phyloP scores from a whole-genome alignment of 2,888 invertebrate genomes.

The Chesias legatella region DNA sequence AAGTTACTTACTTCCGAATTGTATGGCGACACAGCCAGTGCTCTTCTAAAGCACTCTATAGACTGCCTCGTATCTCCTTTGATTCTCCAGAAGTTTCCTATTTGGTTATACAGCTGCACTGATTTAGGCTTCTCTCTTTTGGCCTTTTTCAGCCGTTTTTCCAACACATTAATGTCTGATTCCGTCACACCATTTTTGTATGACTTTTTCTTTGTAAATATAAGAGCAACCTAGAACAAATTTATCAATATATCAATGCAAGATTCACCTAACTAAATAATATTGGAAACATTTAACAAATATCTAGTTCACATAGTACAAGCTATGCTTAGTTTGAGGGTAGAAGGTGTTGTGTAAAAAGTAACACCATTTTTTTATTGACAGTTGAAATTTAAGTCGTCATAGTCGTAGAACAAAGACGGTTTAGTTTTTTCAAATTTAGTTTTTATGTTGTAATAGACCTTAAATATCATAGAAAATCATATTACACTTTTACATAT shows the following conservation, averaged over 20 bases:
- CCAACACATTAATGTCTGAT: constrained; percentile 87
- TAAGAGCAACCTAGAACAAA: constrained; percentile 82
- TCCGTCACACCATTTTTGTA: constrained; percentile 81
- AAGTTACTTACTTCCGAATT: constrained; percentile 85
- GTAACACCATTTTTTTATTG: no score
- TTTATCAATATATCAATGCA: not conserved
- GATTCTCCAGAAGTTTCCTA: constrained; percentile 95
- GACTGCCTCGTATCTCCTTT: constrained; percentile 92
- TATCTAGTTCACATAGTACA: no score
- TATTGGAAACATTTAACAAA: no score
- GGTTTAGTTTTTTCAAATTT: no score
- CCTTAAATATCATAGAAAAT: no score
- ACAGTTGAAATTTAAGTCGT: no score
- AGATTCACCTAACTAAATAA: no score
- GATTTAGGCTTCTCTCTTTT: constrained; percentile 92
- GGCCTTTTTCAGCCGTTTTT: constrained; percentile 87
- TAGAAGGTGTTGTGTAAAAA: no score
- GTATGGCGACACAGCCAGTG: constrained; percentile 91
- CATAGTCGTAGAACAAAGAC: no score
- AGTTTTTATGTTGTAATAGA: no score
- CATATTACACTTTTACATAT: no score
- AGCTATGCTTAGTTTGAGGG: no score
- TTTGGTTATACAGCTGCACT: constrained; percentile 92
- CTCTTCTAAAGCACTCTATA: constrained; percentile 93
- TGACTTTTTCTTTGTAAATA: constrained; percentile 85